Evolutionary conservation across 2,888 invertebrate genomes (phyloP), one percentile per base, ranked within the genome.

Genomic region (Torymus auratus): DNA sequence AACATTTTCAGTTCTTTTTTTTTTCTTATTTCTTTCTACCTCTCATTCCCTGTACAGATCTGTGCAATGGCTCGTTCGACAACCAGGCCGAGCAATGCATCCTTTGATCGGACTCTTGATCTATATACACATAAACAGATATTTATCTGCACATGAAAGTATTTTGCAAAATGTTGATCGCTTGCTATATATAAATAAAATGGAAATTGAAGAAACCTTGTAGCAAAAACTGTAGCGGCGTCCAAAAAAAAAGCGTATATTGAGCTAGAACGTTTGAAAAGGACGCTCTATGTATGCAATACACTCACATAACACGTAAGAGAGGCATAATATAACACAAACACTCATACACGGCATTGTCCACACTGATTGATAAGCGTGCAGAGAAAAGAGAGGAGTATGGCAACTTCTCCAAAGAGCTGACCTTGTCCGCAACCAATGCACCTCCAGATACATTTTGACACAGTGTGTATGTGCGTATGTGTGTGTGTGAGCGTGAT

Each of bases 91-190:
- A 41, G n/a, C 10, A 41, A n/a, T 41, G 64, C 64, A 41, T 64
- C 64, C 64, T 53, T 53, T 14, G 53, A 14, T 53, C 53, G 53
- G 53, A 14, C 53, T 14, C 14, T 14, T 14, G 13, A 14, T 53
- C 12, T 53, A 14, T 14, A 53, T 13, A 53, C 14, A 53, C 53
- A 53, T 23, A 62, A 28, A 28, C 5, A 64, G 50, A 28, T 55
- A 69, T 60, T 13, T 60, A 50, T 28, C 15, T 62, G 55, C 69
- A 76, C 76, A 17, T 60, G 75, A 61, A 76, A 76, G 69, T 69
- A 76, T 69, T 56, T 76, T 41, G 58, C 41, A 62, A 69, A 62
- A 61, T 28, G 4, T 61, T 28, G 23, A 76, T 5, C 17, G 20
- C 53, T 62, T 69, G 28, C 55, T 62, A 65, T n/a, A 52, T 23